Evolutionary conservation across 2,797 vertebrate genomes (phyloP).

Genomic region (Botia almorhae): DNA sequence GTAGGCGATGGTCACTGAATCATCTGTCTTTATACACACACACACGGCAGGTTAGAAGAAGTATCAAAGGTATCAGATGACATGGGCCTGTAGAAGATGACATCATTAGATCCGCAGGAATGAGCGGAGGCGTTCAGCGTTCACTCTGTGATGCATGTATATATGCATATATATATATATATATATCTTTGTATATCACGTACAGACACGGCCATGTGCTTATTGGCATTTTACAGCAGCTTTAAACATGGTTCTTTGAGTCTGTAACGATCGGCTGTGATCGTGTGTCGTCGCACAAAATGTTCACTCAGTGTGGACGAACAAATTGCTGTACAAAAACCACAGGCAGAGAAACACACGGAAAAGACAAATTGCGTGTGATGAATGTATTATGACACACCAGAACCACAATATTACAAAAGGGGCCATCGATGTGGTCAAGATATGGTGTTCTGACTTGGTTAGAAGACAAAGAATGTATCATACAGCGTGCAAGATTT

Average conservation of each 20-base stretch:
- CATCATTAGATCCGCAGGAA: slow-evolving; percentile 52
- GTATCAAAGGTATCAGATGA: slow-evolving; percentile 58
- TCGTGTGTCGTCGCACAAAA: background rate
- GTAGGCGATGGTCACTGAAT: background rate
- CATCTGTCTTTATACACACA: slow-evolving; percentile 8
- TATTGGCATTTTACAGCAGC: background rate
- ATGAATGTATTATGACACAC: background rate
- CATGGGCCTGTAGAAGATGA: slow-evolving; percentile 59
- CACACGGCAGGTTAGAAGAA: slow-evolving; percentile 52
- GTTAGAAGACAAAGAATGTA: background rate
- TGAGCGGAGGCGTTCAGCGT: slow-evolving; percentile 40
- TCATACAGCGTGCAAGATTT: background rate
- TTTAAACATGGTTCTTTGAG: background rate
- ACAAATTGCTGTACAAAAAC: background rate
- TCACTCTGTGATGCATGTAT: slow-evolving; percentile 43
- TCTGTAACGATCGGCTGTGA: background rate
- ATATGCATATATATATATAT: too few relatives aligned
- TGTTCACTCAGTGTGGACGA: background rate
- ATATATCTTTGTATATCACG: too few relatives aligned
- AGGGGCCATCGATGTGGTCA: background rate
- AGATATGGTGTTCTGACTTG: background rate
- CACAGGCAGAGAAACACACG: background rate
- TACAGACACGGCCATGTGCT: background rate
- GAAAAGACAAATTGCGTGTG: background rate
- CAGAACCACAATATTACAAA: slow-evolving; percentile 8